phyloP scores from a whole-genome alignment of 53 echinoderm and acorn worm genomes.

The Temnopleurus reevesii region DNA sequence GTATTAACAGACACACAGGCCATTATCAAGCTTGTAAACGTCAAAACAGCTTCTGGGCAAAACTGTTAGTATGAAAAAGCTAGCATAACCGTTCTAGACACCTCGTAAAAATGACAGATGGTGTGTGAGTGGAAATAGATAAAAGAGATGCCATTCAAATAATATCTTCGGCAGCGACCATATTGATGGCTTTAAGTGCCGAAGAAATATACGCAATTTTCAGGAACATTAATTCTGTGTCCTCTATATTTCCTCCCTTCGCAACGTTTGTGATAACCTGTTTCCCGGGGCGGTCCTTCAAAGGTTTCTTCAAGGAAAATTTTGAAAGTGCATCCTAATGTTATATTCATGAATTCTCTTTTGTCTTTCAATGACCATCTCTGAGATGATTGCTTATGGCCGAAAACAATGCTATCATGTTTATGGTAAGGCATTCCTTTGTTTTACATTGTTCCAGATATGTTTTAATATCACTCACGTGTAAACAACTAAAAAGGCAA shows the following conservation, averaged over 20 bases:
- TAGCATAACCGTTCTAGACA: not conserved
- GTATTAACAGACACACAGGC: too few relatives aligned
- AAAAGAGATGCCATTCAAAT: too few relatives aligned
- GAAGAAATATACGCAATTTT: not conserved
- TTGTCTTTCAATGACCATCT: not conserved
- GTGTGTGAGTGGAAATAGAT: too few relatives aligned
- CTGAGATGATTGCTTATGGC: not conserved
- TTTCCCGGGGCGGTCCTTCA: slow-evolving; percentile 7
- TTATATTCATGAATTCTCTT: not conserved
- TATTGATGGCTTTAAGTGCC: not conserved
- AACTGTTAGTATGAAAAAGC: not conserved
- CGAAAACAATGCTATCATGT: too few relatives aligned
- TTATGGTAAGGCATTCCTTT: too few relatives aligned
- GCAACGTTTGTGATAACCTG: not conserved
- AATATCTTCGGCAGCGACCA: too few relatives aligned
- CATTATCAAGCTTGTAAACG: not conserved
- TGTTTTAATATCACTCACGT: too few relatives aligned
- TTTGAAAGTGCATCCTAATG: not conserved
- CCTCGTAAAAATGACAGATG: not conserved
- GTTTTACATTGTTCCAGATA: too few relatives aligned
- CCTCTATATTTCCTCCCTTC: not conserved
- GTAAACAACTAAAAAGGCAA: too few relatives aligned
- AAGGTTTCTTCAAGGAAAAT: not conserved
- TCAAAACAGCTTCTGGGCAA: not conserved
- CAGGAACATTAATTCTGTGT: not conserved